Base-by-base conservation (phyloP, 2,113 vertebrate species). In the Notarius lentiginosus region DNA sequence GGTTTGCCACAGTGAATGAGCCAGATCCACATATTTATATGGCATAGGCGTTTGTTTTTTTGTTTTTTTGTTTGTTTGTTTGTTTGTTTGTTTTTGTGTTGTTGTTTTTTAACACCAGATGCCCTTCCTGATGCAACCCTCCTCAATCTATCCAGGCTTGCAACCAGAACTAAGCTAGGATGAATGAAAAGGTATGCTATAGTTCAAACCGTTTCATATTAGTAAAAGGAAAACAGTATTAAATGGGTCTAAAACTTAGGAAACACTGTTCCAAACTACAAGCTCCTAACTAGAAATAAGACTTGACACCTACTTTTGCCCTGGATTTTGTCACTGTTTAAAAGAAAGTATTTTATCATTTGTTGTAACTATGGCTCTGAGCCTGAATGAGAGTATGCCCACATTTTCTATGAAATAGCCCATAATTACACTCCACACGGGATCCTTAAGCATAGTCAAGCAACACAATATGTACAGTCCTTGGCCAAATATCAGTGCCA, bases 361-460 rank as follows among this genome's bases (percentile, higher is more conserved):
- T 81, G 30, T 81, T 61, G 34, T 47, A 81, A 61, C 30, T 60
- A 47, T 24, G 79, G 30, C 56, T 61, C 30, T 12, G 8, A 55
- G 82, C 51, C 63, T 83, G 82, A 83, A 63, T 30, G n/a, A 84
- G n/a, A 34, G 27, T 72, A 84, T 72, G 49, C 27, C 49, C 53
- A 86, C 24, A 17, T 24, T 12, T 70, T 80, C 60, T 60, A 15
- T 79, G 75, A 79, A 76, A 66, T 14, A 66, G 75, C 34, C 22
- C 41, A 61, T 34, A 82, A 82, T 87, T 81, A 63, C 41, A 49
- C 41, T 53, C 56, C 41, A 24, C 68, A 34, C 49, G 18, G 84
- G 75, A 60, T 85, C 20, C 49, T 41, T 30, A 63, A 85, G 60
- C 22, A 51, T 14, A 49, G 77, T 41, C 58, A 85, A 70, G 27